These are phyloP conservation scores for Rhadinocentrus ornatus DNA, from an alignment of 2,797 vertebrate genomes.

Conservation along the genomic window DNA sequence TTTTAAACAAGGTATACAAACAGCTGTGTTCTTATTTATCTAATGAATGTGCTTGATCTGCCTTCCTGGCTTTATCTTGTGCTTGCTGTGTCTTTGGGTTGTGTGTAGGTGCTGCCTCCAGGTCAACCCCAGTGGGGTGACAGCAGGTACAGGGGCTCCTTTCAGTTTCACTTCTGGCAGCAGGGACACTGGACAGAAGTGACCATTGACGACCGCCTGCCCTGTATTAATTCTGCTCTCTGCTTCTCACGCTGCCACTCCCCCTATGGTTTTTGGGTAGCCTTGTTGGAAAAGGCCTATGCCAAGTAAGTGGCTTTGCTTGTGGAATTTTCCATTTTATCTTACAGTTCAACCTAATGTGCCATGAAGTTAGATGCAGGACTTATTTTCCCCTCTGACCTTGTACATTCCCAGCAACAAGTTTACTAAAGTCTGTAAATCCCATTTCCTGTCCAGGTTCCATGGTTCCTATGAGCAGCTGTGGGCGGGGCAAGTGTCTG, in stretches of 20 bases:
- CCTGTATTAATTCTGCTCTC: conserved; percentile 88
- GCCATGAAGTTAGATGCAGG: neutral
- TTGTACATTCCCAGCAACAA: neutral
- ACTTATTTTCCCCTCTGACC: neutral
- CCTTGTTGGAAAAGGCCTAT: conserved; percentile 94
- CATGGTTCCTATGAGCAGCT: conserved; percentile 91
- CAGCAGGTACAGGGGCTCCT: conserved; percentile 85
- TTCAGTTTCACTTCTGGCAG: conserved; percentile 90
- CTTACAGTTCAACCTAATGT: neutral
- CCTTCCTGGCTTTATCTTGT: neutral
- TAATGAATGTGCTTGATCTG: too few species aligned
- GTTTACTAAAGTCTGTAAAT: conserved; percentile 8
- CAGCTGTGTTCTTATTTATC: neutral
- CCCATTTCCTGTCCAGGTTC: conserved; percentile 76
- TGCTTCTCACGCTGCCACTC: conserved; percentile 94
- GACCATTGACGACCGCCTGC: conserved; percentile 90
- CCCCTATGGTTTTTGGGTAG: conserved; percentile 93
- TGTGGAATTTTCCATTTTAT: conserved; percentile 7
- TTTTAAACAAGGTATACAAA: conserved; percentile 88
- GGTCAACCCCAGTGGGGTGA: conserved; percentile 90
- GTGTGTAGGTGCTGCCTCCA: conserved; percentile 86
- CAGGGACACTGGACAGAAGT: conserved; percentile 93
- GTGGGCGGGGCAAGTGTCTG: conserved; percentile 96
- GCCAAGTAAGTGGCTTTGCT: conserved; percentile 87
- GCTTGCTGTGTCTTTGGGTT: conserved; percentile 3